Evolutionary conservation across 1,140 invertebrate species (phyloP).

Genomic region (Brachionus sp.): DNA sequence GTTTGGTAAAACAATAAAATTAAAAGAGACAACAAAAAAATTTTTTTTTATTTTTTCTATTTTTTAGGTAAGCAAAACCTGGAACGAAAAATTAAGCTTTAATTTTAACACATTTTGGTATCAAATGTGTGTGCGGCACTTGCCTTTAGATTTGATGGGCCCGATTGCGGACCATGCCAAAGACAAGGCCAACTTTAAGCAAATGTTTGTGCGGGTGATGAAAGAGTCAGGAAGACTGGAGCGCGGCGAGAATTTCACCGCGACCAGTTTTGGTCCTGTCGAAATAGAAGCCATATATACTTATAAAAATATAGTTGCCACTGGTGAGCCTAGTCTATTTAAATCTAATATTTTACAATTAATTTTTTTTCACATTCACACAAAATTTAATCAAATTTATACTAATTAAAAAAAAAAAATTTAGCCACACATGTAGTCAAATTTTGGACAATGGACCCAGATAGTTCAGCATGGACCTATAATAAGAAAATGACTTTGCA

Average conservation of each 20-base stretch:
- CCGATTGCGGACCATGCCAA: background rate
- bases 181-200: background rate
- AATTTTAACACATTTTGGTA: background rate
- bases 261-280: slow-evolving; percentile 13
- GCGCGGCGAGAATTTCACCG: background rate
- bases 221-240: background rate
- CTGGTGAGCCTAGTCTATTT: slow-evolving; percentile 13
- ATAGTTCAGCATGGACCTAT: background rate
- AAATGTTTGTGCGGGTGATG: background rate
- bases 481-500: background rate
- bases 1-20: too few species aligned
- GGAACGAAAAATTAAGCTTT: slow-evolving; percentile 14
- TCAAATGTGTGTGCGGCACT: background rate
- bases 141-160: background rate
- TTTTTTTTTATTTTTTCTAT: background rate
- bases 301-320: slow-evolving; percentile 13
- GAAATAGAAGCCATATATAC: slow-evolving; percentile 20
- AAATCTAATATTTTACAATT: background rate
- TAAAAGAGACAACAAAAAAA: too few species aligned
- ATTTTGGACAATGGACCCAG: slow-evolving; percentile 4
- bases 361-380: background rate
- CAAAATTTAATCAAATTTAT: background rate
- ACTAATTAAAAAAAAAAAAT: background rate
- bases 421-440: slow-evolving; percentile 37
- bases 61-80: background rate